Evolutionary conservation across 1,140 invertebrate genomes (phyloP).

Genomic region (Caenorhabditis briggsae): DNA sequence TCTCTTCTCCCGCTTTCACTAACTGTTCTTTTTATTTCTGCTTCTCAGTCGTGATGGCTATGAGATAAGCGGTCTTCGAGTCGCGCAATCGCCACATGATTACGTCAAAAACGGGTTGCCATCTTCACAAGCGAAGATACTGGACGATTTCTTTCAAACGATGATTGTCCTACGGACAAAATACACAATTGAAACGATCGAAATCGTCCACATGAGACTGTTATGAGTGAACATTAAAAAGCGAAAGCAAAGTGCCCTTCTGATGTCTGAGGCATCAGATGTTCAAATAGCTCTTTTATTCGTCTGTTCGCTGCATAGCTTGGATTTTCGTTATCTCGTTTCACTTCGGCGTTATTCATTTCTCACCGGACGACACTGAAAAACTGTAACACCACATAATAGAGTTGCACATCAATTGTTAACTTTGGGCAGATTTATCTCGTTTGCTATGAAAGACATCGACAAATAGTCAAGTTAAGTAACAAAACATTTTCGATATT

Average conservation of each 20-base stretch:
- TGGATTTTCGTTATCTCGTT: background rate
- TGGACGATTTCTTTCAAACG: slow-evolving; percentile 46
- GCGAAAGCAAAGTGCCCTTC: slow-evolving; percentile 27
- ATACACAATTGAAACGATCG: slow-evolving; percentile 43
- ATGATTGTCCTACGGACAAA: slow-evolving; percentile 20
- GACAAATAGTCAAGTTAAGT: no score
- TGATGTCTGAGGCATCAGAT: slow-evolving; percentile 16
- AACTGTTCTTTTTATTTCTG: slow-evolving; percentile 28
- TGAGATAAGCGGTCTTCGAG: slow-evolving; percentile 44
- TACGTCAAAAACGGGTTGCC: slow-evolving; percentile 51
- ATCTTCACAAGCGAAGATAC: slow-evolving; percentile 21
- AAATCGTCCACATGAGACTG: slow-evolving; percentile 22
- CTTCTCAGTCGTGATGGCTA: slow-evolving; percentile 23
- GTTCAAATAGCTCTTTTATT: background rate
- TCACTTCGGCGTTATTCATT: no score
- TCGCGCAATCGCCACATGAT: slow-evolving; percentile 49
- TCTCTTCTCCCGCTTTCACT: slow-evolving; percentile 39
- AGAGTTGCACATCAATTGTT: no score
- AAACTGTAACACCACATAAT: no score
- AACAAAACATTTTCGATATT: no score
- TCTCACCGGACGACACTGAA: no score
- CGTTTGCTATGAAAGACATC: no score
- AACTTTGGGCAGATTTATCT: no score
- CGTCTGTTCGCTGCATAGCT: background rate
- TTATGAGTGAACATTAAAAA: slow-evolving; percentile 28